Evolutionary conservation across 1,140 invertebrate species (phyloP).

Genomic region (Coptotermes formosanus): DNA sequence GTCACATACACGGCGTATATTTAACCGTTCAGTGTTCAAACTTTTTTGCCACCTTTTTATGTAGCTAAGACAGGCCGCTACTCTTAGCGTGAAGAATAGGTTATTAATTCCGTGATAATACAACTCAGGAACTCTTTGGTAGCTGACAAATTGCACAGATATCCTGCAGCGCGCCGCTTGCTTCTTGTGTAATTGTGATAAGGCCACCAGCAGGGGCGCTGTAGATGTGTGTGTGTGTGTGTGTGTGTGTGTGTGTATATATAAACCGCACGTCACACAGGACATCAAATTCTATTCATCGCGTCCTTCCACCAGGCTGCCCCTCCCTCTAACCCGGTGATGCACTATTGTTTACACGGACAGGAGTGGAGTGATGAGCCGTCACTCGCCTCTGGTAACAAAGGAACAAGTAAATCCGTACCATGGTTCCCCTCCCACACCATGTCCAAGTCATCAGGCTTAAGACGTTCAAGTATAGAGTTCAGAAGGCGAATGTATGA

Average conservation of each 20-base stretch:
- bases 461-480: neutral
- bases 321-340: neutral
- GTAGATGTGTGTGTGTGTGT: neutral
- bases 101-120: neutral
- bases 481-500: neutral
- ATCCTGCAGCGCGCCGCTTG: neutral
- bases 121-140: neutral
- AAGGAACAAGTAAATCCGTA: slow-evolving; percentile 7
- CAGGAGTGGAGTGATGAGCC: neutral
- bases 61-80: too few relatives aligned
- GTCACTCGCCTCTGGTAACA: neutral
- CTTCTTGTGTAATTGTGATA: neutral
- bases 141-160: neutral
- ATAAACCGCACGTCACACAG: neutral
- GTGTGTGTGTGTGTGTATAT: too few relatives aligned
- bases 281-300: slow-evolving; percentile 8
- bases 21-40: too few relatives aligned
- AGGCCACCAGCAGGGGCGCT: neutral
- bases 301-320: neutral
- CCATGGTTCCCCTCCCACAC: neutral
- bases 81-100: neutral
- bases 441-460: neutral
- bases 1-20: too few relatives aligned
- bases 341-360: neutral
- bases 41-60: too few relatives aligned